These are phyloP conservation scores for Saguinus oedipus DNA, from an alignment of 2,797 vertebrate genomes.

Conservation along the genomic window DNA sequence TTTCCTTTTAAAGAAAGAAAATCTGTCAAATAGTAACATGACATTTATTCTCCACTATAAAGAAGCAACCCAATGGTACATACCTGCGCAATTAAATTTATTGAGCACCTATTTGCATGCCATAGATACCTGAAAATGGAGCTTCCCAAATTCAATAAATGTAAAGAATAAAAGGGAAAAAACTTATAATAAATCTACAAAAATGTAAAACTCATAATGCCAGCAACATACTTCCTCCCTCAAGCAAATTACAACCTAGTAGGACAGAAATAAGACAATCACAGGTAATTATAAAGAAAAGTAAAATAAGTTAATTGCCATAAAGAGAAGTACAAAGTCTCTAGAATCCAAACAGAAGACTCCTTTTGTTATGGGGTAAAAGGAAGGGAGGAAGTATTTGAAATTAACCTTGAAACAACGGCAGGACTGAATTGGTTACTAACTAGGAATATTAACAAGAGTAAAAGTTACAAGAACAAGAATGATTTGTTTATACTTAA, in stretches of 20 bases:
- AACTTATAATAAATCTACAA: not conserved
- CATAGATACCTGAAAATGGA: slow-evolving; percentile 5
- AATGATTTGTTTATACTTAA: not conserved
- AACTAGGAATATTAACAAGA: not conserved
- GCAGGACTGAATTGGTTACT: not conserved
- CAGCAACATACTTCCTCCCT: not conserved
- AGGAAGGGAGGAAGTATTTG: not conserved
- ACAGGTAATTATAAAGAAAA: slow-evolving; percentile 29
- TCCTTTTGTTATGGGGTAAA: not conserved
- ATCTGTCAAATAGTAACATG: slow-evolving; percentile 56
- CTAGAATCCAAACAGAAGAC: slow-evolving; percentile 12
- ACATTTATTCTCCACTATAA: slow-evolving; percentile 50
- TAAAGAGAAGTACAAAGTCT: not conserved
- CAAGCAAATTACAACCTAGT: not conserved
- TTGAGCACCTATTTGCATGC: not conserved
- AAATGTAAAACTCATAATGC: slow-evolving; percentile 20
- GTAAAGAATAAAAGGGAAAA: not conserved
- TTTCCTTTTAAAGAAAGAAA: slow-evolving; percentile 90
- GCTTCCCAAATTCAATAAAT: slow-evolving; percentile 42
- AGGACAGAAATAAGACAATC: not conserved
- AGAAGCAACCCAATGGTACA: slow-evolving; percentile 15
- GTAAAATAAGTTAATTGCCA: slow-evolving; percentile 33
- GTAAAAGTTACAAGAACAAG: not conserved
- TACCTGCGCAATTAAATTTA: slow-evolving; percentile 17
- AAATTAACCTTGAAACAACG: slow-evolving; percentile 9